Evolutionary conservation across 2,113 vertebrate genomes (phyloP).

Genomic region (Neoarius graeffei): DNA sequence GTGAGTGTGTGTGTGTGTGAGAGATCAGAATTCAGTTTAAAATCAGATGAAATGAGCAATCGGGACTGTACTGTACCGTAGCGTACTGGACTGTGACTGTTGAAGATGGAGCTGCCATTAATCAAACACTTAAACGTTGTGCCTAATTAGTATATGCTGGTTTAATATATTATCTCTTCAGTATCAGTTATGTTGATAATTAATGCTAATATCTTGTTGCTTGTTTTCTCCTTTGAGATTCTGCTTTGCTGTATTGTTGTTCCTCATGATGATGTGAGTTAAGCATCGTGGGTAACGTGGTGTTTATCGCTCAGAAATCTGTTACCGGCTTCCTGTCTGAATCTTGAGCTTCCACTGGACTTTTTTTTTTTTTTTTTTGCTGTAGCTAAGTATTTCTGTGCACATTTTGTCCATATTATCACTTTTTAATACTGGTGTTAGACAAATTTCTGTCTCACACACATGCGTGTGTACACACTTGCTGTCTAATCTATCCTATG

Average conservation of each 20-base stretch:
- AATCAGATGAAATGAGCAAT: background rate
- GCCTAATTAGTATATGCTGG: conserved; percentile 1
- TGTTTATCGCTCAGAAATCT: background rate
- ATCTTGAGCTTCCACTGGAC: conserved; percentile 12
- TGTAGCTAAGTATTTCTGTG: background rate
- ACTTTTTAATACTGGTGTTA: background rate
- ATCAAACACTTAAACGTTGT: background rate
- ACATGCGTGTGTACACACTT: background rate
- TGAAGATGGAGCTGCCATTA: background rate
- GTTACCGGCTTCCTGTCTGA: background rate
- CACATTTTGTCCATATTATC: background rate
- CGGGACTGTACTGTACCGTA: background rate
- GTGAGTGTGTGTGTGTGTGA: background rate
- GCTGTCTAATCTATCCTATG: background rate
- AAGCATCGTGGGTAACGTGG: background rate
- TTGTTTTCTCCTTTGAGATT: background rate
- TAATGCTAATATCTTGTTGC: background rate
- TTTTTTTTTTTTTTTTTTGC: too few relatives aligned
- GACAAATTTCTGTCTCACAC: background rate
- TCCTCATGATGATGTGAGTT: background rate
- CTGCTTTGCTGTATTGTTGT: background rate
- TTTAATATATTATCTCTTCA: background rate
- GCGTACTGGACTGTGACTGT: background rate
- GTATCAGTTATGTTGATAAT: background rate
- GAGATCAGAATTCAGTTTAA: background rate